Base-by-base conservation (phyloP, 2,797 vertebrate genomes). In the Aeoliscus strigatus region DNA sequence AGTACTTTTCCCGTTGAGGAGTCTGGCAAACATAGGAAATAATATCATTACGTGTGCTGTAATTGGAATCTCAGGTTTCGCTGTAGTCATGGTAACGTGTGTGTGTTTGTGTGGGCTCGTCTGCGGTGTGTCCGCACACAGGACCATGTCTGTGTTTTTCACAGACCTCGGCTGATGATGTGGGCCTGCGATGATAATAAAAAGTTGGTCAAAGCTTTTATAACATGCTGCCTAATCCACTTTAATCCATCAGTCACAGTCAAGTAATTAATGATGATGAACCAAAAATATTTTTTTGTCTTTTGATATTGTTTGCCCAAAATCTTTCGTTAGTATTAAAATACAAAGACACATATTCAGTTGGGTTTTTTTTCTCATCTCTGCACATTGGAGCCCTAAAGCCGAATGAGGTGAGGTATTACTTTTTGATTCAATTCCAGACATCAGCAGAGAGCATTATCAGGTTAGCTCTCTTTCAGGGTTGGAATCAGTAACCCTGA, bases 21-120 rank as follows among this genome's bases (percentile, higher is more conserved):
- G 51, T 61, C 66, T 80, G 70, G 66, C 56, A 75, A 81, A 66
- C 69, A 62, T 63, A 73, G 77, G 77, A 86, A 84, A 84, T 84
- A 6, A 85, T 76, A 64, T 83, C 73, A 79, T 85, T 73, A 62
- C 14, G 35, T 53, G 39, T 61, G 48, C 51, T 66, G 60, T 73
- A 75, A 76, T 77, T 78, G 54, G 31, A 74, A 40, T 79, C 77
- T 79, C 66, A 67, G 52, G 56, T 79, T 85, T 81, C 75, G 45
- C 0, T 10, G 52, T 57, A 66, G 49, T 58, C 21, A 45, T 47
- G 13, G 33, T 39, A 40, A 49, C 58, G 13, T 27, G 35, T 62
- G 39, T 59, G 43, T 57, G 39, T 12, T 23, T 14, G 14, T 30
- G 27, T 44, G 29, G 11, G 3, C 44, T 3, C 27, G 34, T 47